Percentiles rank a stretch among this genome's conserved stretches.
Evolutionary conservation across 2,797 vertebrate genomes (phyloP).

Genomic region (Vireo griseus): DNA sequence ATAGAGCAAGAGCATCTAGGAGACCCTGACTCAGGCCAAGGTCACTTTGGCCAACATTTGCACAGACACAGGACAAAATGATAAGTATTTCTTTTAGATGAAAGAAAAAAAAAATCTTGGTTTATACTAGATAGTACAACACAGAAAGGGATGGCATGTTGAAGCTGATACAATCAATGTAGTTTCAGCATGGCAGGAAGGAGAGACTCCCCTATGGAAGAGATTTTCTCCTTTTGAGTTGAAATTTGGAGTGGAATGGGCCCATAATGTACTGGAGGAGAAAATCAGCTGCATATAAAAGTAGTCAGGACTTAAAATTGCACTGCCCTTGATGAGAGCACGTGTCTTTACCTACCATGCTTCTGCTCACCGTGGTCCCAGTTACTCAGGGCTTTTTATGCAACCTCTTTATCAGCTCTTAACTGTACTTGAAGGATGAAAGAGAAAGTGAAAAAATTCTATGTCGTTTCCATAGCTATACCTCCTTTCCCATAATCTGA

Average conservation of each 20-base stretch:
- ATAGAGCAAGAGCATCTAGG: not conserved
- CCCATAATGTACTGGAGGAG: not conserved
- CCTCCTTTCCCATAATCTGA: slow-evolving; percentile 9
- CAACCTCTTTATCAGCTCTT: not conserved
- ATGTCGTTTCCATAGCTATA: not conserved
- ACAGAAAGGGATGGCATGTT: not conserved
- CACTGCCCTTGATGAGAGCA: not conserved
- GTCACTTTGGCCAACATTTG: not conserved
- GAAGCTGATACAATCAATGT: not conserved
- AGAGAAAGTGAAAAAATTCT: not conserved
- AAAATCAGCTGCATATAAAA: not conserved
- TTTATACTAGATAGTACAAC: not conserved
- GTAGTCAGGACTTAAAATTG: not conserved
- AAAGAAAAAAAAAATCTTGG: not conserved
- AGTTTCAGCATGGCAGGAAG: not conserved
- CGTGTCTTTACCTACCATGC: not conserved
- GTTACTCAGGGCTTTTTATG: not conserved
- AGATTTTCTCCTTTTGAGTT: not conserved
- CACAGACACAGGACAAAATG: not conserved
- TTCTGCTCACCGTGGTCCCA: not conserved
- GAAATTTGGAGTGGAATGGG: not conserved
- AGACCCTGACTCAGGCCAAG: not conserved
- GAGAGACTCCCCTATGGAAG: not conserved
- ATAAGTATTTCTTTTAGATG: not conserved
- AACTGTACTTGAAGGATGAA: not conserved